These are phyloP conservation scores for Rhinoraja longicauda DNA, from an alignment of 2,797 vertebrate genomes.

Conservation along the genomic window DNA sequence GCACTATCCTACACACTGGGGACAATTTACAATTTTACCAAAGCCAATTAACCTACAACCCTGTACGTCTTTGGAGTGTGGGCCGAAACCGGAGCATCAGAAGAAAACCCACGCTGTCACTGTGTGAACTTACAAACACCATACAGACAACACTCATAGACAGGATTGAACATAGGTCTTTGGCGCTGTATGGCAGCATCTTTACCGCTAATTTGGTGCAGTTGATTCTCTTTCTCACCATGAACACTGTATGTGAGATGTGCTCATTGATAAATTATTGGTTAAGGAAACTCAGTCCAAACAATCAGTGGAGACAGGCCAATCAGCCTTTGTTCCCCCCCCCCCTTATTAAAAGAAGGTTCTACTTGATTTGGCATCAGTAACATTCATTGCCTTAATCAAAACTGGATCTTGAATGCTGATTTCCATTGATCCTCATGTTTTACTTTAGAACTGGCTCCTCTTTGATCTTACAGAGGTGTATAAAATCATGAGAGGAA, in stretches of 20 bases:
- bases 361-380: background rate
- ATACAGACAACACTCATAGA: too few relatives aligned
- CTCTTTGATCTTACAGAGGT: background rate
- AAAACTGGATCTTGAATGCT: background rate
- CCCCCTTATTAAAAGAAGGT: background rate
- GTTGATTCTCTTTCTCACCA: background rate
- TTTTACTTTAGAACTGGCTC: background rate
- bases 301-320: slow-evolving; percentile 9
- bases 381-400: background rate
- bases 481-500: too few relatives aligned
- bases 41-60: too few relatives aligned
- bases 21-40: too few relatives aligned
- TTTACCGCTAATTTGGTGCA: background rate
- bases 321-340: too few relatives aligned
- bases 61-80: too few relatives aligned
- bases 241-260: background rate
- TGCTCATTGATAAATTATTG: background rate
- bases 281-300: background rate
- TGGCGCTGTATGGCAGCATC: too few relatives aligned
- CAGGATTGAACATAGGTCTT: too few relatives aligned
- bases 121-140: too few relatives aligned
- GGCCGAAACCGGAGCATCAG: too few relatives aligned
- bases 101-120: too few relatives aligned
- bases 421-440: background rate
- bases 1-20: too few relatives aligned